Evolutionary conservation across 2,888 invertebrate genomes (phyloP).

Genomic region (Plemyria rubiginata): DNA sequence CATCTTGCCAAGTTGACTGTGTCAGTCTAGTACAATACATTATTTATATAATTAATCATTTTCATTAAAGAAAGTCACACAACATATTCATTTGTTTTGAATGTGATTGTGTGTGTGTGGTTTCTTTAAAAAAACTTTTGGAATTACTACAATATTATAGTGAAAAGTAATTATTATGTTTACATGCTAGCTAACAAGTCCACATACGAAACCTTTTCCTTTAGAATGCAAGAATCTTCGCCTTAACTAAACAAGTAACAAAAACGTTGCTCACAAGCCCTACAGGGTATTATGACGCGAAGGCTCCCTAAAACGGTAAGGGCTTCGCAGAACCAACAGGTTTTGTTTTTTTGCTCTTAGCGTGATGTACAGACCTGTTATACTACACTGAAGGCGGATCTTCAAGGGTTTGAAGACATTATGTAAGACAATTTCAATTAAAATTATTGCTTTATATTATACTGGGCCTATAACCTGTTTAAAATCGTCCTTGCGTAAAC

Average conservation of each 20-base stretch:
- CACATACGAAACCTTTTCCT: constrained; percentile 5
- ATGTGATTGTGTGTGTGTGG: too few relatives aligned
- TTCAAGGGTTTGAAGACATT: constrained; percentile 15
- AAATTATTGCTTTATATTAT: constrained; percentile 1
- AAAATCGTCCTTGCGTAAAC: not conserved
- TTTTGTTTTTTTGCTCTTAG: constrained; percentile 44
- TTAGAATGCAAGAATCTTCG: constrained; percentile 38
- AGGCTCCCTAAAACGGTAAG: constrained; percentile 53
- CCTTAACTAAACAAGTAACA: constrained; percentile 48
- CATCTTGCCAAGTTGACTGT: too few relatives aligned
- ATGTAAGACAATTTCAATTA: constrained; percentile 16
- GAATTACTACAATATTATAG: not conserved
- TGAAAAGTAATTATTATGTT: not conserved
- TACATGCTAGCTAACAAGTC: not conserved
- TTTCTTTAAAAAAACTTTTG: not conserved
- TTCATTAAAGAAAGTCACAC: too few relatives aligned
- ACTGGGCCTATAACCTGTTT: not conserved
- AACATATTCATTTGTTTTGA: too few relatives aligned
- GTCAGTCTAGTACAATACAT: too few relatives aligned
- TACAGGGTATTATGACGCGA: constrained; percentile 49
- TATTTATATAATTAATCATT: too few relatives aligned
- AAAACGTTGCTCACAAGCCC: constrained; percentile 44
- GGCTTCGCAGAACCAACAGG: constrained; percentile 46
- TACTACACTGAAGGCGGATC: constrained; percentile 44
- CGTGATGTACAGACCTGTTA: constrained; percentile 38